phyloP scores from a whole-genome alignment of 2,113 vertebrate genomes.

The Corythaixoides concolor region DNA sequence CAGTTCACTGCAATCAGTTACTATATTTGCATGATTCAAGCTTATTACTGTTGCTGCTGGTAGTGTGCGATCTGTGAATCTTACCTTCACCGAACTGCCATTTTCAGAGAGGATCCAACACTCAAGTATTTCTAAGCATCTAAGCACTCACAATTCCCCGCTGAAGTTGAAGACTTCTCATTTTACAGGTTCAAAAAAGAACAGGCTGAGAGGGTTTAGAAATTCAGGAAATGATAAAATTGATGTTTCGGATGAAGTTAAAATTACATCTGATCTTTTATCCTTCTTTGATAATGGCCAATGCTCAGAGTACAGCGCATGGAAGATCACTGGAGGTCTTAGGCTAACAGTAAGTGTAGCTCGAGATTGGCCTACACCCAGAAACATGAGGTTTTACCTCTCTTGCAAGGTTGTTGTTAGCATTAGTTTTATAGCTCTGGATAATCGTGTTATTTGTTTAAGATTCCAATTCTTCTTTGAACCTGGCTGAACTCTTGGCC shows the following conservation, averaged over 20 bases:
- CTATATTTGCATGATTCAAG: background rate
- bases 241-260: background rate
- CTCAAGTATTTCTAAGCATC: background rate
- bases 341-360: background rate
- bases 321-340: background rate
- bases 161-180: background rate
- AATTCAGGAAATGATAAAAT: rapidly evolving
- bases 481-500: background rate
- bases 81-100: background rate
- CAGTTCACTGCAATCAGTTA: background rate
- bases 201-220: background rate
- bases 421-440: conserved; percentile 33
- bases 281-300: background rate
- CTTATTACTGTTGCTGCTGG: background rate
- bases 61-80: background rate
- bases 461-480: conserved; percentile 32
- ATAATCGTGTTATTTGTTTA: conserved; percentile 26
- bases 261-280: background rate
- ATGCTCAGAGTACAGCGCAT: background rate
- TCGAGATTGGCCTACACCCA: background rate
- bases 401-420: conserved; percentile 35
- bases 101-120: background rate
- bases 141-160: background rate
- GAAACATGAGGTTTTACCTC: conserved; percentile 18
- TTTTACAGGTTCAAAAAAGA: background rate